A percentile compares a stretch with the other conserved stretches of the same genome.
These are phyloP conservation scores for Zaprionus ghesquierei DNA, from an alignment of 1,140 invertebrate species.

Conservation along the genomic window DNA sequence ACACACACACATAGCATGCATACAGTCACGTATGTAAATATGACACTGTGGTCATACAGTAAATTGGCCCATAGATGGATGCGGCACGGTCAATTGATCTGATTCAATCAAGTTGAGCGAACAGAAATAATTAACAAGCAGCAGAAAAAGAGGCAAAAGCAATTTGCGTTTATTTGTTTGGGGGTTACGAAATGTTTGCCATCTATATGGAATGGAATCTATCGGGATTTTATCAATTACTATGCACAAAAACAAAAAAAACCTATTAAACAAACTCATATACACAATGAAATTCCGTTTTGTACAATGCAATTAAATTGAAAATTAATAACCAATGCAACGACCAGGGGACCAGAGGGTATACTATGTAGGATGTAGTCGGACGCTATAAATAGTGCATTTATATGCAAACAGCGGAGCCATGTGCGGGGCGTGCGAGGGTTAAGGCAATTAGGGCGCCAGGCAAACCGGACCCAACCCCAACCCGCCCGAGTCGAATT, in stretches of 20 bases:
- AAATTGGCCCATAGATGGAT: conserved; percentile 15
- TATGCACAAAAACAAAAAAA: background rate
- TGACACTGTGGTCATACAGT: background rate
- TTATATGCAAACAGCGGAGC: conserved; percentile 65
- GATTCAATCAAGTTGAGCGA: conserved; percentile 23
- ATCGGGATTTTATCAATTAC: conserved; percentile 37
- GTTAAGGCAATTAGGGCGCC: conserved; percentile 33
- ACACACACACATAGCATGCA: too few species aligned
- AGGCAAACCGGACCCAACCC: conserved; percentile 6
- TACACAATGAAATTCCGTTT: conserved; percentile 7
- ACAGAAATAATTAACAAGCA: conserved; percentile 19
- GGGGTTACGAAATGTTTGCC: conserved; percentile 35
- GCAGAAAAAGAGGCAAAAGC: conserved; percentile 16
- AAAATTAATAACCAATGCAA: conserved; percentile 33
- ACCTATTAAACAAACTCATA: conserved; percentile 1
- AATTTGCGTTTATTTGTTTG: conserved; percentile 29
- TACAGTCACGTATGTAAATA: too few species aligned
- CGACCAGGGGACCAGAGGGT: background rate
- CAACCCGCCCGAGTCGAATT: background rate
- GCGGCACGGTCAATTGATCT: conserved; percentile 24
- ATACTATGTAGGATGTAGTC: background rate
- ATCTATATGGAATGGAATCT: background rate
- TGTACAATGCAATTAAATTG: conserved; percentile 14
- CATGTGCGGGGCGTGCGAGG: conserved; percentile 22
- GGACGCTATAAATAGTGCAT: conserved; percentile 40